Percentiles rank a stretch among this genome's conserved stretches.
These are phyloP conservation scores for Ecdyonurus torrentis DNA, from an alignment of 2,888 invertebrate species.

Conservation along the genomic window DNA sequence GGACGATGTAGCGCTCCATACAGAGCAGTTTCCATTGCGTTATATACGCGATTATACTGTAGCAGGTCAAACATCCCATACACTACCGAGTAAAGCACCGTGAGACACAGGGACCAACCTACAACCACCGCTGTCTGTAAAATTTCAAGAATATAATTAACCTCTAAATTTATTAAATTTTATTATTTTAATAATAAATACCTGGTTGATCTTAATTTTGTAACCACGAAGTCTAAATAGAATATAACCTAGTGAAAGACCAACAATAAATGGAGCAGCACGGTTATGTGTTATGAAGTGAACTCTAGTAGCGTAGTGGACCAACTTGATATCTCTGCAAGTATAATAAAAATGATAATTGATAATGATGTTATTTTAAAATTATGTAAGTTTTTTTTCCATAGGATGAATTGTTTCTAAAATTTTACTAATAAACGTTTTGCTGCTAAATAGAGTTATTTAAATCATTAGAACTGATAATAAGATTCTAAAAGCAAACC, in stretches of 20 bases:
- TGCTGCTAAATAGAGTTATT: too few relatives aligned
- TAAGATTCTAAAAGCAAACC: too few relatives aligned
- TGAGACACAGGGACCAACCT: constrained; percentile 4
- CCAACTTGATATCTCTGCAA: constrained; percentile 3
- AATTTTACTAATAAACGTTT: too few relatives aligned
- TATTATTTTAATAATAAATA: too few relatives aligned
- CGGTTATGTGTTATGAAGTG: constrained; percentile 8
- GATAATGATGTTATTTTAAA: too few relatives aligned
- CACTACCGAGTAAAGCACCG: constrained; percentile 4
- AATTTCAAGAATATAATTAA: too few relatives aligned
- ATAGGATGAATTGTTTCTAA: too few relatives aligned
- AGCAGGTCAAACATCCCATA: constrained; percentile 6
- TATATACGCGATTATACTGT: constrained; percentile 5
- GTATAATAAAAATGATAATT: neutral
- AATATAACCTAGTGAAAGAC: constrained; percentile 5
- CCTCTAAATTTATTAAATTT: too few relatives aligned
- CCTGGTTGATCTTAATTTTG: constrained; percentile 6
- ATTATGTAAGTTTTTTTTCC: too few relatives aligned
- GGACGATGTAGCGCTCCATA: constrained; percentile 5
- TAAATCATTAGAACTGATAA: too few relatives aligned
- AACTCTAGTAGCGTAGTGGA: constrained; percentile 5
- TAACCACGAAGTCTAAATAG: constrained; percentile 1
- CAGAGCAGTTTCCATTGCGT: constrained; percentile 3
- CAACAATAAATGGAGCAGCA: constrained; percentile 6
- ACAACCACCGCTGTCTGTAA: neutral